These are phyloP conservation scores for Sparus aurata DNA, from an alignment of 2,797 vertebrate genomes.

Conservation along the genomic window DNA sequence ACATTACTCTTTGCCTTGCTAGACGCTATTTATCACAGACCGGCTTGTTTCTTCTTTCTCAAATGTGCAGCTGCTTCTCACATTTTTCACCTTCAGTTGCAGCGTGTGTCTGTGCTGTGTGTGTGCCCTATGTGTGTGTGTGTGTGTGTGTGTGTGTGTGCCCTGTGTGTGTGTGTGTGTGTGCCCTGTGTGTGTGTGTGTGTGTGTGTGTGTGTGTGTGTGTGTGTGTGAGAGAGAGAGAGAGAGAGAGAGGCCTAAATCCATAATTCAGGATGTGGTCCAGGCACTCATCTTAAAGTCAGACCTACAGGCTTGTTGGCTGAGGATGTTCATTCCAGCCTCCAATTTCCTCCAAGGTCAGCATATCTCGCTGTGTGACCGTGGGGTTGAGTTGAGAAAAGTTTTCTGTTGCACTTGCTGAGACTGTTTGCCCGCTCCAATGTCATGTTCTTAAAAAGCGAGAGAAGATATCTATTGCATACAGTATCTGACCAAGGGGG, in stretches of 20 bases:
- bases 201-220: too few relatives aligned
- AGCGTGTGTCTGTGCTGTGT: neutral
- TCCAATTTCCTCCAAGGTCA: constrained; percentile 10
- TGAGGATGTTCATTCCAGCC: constrained; percentile 35
- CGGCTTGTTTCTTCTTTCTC: constrained; percentile 8
- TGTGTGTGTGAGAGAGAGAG: neutral
- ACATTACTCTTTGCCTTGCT: constrained; percentile 8
- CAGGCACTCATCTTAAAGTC: constrained; percentile 23
- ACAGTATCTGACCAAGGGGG: neutral
- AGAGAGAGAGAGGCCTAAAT: too few relatives aligned
- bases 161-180: neutral
- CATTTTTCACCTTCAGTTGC: constrained; percentile 37
- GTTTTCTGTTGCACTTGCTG: constrained; percentile 10
- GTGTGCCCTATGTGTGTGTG: too few relatives aligned
- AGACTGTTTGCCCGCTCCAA: neutral
- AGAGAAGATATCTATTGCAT: neutral
- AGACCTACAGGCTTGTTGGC: constrained; percentile 35
- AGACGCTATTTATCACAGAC: constrained; percentile 21
- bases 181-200: too few relatives aligned
- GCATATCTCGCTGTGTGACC: neutral
- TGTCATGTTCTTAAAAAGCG: neutral
- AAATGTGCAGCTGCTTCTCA: constrained; percentile 12
- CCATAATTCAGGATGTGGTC: constrained; percentile 32
- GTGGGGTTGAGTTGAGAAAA: neutral
- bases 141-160: neutral